Evolutionary conservation across 1,140 invertebrate genomes (phyloP).

Genomic region (Adelges cooleyi): DNA sequence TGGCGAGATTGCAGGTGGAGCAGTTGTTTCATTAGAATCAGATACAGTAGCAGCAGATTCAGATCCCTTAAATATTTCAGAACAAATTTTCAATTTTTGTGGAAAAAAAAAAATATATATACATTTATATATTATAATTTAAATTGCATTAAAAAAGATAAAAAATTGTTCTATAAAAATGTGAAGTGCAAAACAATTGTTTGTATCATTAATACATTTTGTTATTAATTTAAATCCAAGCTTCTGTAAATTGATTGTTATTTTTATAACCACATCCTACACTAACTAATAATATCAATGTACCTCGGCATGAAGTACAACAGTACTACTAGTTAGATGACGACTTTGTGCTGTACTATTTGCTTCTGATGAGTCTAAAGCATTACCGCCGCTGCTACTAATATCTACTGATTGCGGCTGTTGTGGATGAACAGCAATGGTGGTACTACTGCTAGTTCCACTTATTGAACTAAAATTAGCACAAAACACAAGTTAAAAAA

Average conservation of each 20-base stretch:
- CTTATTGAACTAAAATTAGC: conserved; percentile 12
- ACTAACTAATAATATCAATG: no score
- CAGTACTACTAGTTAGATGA: conserved; percentile 24
- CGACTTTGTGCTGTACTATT: conserved; percentile 23
- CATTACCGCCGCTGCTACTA: conserved; percentile 13
- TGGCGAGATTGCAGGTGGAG: conserved; percentile 6
- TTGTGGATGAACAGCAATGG: conserved; percentile 23
- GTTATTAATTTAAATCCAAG: no score
- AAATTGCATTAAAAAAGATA: no score
- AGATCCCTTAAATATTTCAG: not conserved
- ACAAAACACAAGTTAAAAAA: not conserved
- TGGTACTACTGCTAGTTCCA: conserved; percentile 24
- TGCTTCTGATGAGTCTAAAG: conserved; percentile 18
- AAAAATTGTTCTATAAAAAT: no score
- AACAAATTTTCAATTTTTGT: not conserved
- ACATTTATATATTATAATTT: no score
- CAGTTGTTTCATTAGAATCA: conserved; percentile 17
- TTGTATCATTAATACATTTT: no score
- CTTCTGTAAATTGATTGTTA: no score
- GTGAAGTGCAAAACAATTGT: no score
- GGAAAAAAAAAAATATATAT: not conserved
- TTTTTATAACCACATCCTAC: no score
- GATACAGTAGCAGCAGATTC: conserved; percentile 23
- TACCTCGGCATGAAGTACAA: conserved; percentile 16
- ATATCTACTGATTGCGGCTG: conserved; percentile 22